Base-by-base conservation (phyloP, 2,888 invertebrate genomes). In the Stegana nigrithorax region DNA sequence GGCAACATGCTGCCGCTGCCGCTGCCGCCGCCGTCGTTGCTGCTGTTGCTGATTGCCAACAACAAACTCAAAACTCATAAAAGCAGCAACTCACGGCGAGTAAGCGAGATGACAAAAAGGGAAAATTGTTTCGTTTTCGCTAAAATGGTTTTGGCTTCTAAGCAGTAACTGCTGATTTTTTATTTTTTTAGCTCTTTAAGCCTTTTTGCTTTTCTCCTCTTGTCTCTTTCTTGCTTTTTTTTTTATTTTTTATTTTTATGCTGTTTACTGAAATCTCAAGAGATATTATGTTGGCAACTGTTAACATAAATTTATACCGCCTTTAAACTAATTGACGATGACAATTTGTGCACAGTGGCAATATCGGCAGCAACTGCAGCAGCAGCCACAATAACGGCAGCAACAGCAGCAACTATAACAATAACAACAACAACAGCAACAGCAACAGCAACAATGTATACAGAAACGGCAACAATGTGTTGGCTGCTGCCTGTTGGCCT, bases 221-320 rank as follows among this genome's bases (percentile, higher is more conserved):
- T n/a, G n/a, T n/a, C n/a, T 12, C 27, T 25, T 19, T 45, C 1
- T 47, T 47, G 39, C 12, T 36, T 21, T 36, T 44, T 42, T 42
- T 42, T 23, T 19, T 58, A 26, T 12, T 50, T 32, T 45, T 47
- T 2, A 23, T 50, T 12, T 60, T 25, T 19, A 47, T 59, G 23
- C 23, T 53, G 29, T 53, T 55, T 50, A 29, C 45, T 26, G 25
- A 60, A 50, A 55, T 36, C 53, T 55, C 58, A 39, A 70, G 65
- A 68, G 63, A 73, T 70, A 72, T 71, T 68, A 73, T 67, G 72
- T 67, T 66, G 67, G 50, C 60, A 55, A 69, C 73, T 71, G 72
- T 71, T 74, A 74, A 74, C 74, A 73, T 73, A 71, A 73, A 73
- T 73, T 73, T 73, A 71, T 74, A 69, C 74, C 65, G 68, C 74